Evolutionary conservation across 2,113 vertebrate species (phyloP).

Genomic region (Lagopus muta): DNA sequence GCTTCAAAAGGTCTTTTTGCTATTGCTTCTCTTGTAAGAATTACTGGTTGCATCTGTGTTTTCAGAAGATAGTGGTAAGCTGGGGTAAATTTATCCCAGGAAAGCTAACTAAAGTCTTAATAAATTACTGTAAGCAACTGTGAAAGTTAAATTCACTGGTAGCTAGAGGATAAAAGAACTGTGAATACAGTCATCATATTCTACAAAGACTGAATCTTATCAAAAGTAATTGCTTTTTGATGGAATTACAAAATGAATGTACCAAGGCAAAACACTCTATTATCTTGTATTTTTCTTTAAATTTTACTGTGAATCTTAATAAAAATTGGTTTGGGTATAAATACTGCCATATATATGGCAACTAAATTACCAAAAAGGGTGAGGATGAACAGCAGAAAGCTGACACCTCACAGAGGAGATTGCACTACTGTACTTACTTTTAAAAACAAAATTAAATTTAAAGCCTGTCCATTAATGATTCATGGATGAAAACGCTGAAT

Average conservation of each 20-base stretch:
- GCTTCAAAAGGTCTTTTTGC: background rate
- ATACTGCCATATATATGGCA: background rate
- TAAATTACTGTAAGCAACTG: constrained; percentile 35
- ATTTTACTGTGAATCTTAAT: constrained; percentile 13
- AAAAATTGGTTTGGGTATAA: background rate
- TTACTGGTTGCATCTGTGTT: background rate
- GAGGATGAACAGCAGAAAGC: background rate
- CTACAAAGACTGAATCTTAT: background rate
- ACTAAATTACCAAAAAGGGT: background rate
- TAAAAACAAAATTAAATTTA: background rate
- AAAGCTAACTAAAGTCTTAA: background rate
- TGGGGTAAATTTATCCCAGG: background rate
- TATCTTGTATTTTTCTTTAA: background rate
- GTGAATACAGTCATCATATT: background rate
- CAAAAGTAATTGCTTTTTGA: constrained; percentile 17
- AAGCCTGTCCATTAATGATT: background rate
- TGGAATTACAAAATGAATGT: background rate
- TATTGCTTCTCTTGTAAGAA: background rate
- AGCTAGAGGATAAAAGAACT: constrained; percentile 6
- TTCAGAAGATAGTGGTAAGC: background rate
- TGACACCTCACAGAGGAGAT: background rate
- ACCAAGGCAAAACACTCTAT: background rate
- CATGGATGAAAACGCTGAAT: constrained; percentile 15
- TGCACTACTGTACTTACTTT: background rate
- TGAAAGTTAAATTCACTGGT: background rate